Base-by-base conservation (phyloP, 2,888 invertebrate species). In the Melanchra persicariae region DNA sequence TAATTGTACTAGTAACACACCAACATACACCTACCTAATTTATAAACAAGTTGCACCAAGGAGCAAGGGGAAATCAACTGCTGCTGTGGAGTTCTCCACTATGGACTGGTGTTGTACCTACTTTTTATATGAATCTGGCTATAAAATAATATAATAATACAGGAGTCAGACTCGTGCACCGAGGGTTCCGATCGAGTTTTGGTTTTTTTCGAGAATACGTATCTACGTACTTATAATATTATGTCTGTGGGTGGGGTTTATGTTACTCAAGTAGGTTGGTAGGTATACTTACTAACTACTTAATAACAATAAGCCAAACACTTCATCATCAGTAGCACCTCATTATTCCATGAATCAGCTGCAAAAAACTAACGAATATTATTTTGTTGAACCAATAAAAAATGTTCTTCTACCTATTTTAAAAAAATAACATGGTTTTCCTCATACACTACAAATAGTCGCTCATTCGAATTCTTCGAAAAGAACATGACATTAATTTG, bases 391-490 rank as follows among this genome's bases (percentile, higher is more conserved):
- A 49, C 34, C 17, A 47, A 17, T 19, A 59, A 43, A 77, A 26
- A 69, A 37, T 15, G 10, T 26, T 52, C 24, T 1, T 3, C 8
- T 15, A 22, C 26, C 26, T 43, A 30, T 58, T n/a, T n/a, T 22
- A 0, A 69, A 76, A 57, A 70, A 26, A 37, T 43, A 26, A 15
- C 8, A 6, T 12, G 9, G 19, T 57, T 77, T 72, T 73, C 72
- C 77, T 77, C 12, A 17, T 34, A 17, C 0, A 22, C 34, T 9
- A 22, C 1, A 24, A 17, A 37, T 22, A 43, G 40, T 15, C 49
- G 34, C 12, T 22, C 5, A 34, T 26, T n/a, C 7, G 17, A 70
- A 49, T 73, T 77, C 77, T 58, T 5, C n/a, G 57, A 73, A 73
- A 0, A 58, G 9, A 49, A 24, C 2, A 43, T 49, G 55, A 22